A percentile compares a stretch with the other conserved stretches of the same genome.
These are phyloP conservation scores for Phyllotreta striolata DNA, from an alignment of 2,888 invertebrate genomes.

Conservation along the genomic window DNA sequence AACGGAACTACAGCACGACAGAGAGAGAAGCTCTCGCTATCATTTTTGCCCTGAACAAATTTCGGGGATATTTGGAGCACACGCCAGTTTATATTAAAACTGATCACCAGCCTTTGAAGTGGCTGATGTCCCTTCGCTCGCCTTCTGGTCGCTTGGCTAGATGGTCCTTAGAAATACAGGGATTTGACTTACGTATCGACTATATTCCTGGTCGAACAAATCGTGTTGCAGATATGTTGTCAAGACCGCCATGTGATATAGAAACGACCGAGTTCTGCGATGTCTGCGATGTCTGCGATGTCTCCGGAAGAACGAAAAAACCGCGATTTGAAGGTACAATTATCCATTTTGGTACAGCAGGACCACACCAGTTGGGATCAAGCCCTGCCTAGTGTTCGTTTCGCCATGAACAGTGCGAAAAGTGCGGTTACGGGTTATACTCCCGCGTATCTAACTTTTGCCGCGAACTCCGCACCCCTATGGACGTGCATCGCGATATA, in stretches of 20 bases:
- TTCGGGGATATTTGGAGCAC: conserved; percentile 56
- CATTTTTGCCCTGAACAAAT: conserved; percentile 54
- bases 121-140: conserved; percentile 53
- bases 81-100: conserved; percentile 53
- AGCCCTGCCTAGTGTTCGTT: too few species aligned
- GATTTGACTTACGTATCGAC: conserved; percentile 49
- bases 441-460: too few species aligned
- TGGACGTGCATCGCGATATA: too few species aligned
- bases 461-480: too few species aligned
- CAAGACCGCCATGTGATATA: conserved; percentile 26
- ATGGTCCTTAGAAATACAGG: conserved; percentile 59
- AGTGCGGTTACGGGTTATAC: too few species aligned
- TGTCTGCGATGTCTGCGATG: too few species aligned
- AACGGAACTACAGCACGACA: conserved; percentile 45
- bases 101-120: conserved; percentile 62
- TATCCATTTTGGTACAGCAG: too few species aligned
- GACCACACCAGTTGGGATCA: too few species aligned
- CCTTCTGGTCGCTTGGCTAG: conserved; percentile 56
- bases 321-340: too few species aligned
- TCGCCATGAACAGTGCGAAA: too few species aligned
- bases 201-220: conserved; percentile 29
- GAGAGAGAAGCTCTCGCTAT: conserved; percentile 47
- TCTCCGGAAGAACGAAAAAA: too few species aligned
- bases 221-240: conserved; percentile 37
- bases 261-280: neutral